These are phyloP conservation scores for Hemaris fuciformis DNA, from an alignment of 2,888 invertebrate species.

Conservation along the genomic window DNA sequence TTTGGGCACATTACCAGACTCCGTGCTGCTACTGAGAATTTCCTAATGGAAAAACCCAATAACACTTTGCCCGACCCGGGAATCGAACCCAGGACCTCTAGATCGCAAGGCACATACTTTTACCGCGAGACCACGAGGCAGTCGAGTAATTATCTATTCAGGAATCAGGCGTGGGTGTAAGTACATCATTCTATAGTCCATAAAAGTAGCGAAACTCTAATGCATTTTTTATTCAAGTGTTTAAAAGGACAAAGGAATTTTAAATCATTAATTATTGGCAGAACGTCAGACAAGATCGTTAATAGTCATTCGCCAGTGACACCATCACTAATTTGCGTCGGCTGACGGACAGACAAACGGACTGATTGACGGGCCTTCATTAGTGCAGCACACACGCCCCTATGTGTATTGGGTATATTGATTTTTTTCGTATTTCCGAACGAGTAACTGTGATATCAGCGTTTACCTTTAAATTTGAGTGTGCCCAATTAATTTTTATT, in stretches of 20 bases:
- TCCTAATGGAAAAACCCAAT: no score
- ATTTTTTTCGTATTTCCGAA: slow-evolving; percentile 1
- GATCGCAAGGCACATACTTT: no score
- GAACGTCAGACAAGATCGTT: slow-evolving; percentile 53
- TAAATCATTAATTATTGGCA: slow-evolving; percentile 26
- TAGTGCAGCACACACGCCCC: slow-evolving; percentile 33
- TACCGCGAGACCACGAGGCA: no score
- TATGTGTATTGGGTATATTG: slow-evolving; percentile 1
- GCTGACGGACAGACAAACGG: slow-evolving; percentile 59
- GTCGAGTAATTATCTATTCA: no score
- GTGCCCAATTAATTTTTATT: neutral
- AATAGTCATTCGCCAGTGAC: slow-evolving; percentile 43
- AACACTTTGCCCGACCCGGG: no score
- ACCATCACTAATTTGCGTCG: slow-evolving; percentile 65
- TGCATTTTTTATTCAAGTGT: neutral
- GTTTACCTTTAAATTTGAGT: neutral
- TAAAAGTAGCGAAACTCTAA: no score
- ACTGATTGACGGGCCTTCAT: slow-evolving; percentile 72
- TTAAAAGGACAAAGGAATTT: slow-evolving; percentile 29
- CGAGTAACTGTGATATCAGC: neutral
- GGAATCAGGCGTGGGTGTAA: no score
- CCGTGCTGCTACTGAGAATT: no score
- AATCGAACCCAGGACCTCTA: no score
- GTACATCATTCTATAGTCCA: no score
- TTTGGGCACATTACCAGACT: no score